phyloP scores from a whole-genome alignment of 2,888 invertebrate species.

The Tinea semifulvella region DNA sequence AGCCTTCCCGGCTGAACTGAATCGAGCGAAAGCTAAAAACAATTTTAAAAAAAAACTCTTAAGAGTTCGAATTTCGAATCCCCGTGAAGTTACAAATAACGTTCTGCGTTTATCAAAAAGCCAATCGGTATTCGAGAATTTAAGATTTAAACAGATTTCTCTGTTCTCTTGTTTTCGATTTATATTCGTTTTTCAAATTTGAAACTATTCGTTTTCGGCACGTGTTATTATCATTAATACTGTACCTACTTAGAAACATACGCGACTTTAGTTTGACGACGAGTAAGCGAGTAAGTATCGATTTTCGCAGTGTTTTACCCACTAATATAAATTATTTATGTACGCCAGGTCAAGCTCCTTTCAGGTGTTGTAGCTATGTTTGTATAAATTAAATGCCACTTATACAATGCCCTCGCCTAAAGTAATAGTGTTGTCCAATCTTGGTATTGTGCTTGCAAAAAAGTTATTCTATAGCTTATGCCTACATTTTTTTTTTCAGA shows the following conservation, averaged over 20 bases:
- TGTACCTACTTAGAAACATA: neutral
- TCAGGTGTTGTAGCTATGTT: no score
- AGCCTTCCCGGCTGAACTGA: conserved; percentile 43
- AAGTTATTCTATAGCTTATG: no score
- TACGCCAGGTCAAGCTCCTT: conserved; percentile 1
- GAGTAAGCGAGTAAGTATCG: neutral
- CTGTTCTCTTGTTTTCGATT: conserved; percentile 5
- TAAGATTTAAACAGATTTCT: neutral
- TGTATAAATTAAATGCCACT: no score
- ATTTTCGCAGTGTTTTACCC: neutral
- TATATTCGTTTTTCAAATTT: conserved; percentile 9
- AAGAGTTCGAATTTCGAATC: conserved; percentile 3
- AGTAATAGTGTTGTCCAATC: no score
- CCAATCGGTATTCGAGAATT: conserved; percentile 6
- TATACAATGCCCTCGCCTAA: no score
- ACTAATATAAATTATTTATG: conserved; percentile 1
- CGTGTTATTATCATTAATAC: neutral
- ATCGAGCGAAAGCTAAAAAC: conserved; percentile 20
- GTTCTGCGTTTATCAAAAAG: neutral
- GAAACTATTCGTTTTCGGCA: neutral
- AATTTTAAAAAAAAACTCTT: neutral
- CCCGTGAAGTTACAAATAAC: neutral
- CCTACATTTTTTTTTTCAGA: no score
- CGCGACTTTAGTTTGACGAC: neutral
- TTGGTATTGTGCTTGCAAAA: no score